These are phyloP conservation scores for Drosophila aff. DNA, from an alignment of 1,140 invertebrate genomes.

Conservation along the genomic window DNA sequence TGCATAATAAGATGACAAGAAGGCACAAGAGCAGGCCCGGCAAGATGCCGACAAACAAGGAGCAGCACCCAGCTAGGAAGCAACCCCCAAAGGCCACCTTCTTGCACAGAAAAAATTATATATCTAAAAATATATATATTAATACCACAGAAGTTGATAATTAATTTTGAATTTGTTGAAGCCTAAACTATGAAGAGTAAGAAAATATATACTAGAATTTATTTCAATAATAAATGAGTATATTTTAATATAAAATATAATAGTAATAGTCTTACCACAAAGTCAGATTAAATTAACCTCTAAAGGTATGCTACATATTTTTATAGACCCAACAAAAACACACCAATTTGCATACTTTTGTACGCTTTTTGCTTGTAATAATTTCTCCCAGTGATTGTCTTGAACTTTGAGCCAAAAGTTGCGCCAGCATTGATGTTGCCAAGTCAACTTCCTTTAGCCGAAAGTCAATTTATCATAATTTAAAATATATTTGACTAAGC, in stretches of 20 bases:
- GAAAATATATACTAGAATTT: background rate
- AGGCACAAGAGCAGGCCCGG: conserved; percentile 29
- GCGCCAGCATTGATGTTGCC: conserved; percentile 36
- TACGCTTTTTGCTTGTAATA: background rate
- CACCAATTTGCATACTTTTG: background rate
- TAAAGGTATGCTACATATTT: background rate
- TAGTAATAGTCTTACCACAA: background rate
- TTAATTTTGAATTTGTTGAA: background rate
- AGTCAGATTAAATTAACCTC: background rate
- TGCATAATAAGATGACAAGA: conserved; percentile 77
- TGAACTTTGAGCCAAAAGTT: conserved; percentile 58
- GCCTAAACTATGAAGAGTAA: background rate
- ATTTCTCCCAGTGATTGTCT: conserved; percentile 2
- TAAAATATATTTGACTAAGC: conserved; percentile 67
- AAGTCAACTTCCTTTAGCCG: conserved; percentile 56
- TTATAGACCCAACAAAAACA: background rate
- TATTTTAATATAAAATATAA: background rate
- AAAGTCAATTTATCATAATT: conserved; percentile 79
- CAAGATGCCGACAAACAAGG: conserved; percentile 32
- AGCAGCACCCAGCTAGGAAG: background rate
- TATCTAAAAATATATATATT: background rate
- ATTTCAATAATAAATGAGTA: background rate
- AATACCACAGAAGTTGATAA: background rate
- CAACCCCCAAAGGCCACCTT: conserved; percentile 3
- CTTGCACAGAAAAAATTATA: background rate